These are phyloP conservation scores for Ophioderma brevispina DNA, from an alignment of 35 echinoderm and acorn worm genomes.

Conservation along the genomic window DNA sequence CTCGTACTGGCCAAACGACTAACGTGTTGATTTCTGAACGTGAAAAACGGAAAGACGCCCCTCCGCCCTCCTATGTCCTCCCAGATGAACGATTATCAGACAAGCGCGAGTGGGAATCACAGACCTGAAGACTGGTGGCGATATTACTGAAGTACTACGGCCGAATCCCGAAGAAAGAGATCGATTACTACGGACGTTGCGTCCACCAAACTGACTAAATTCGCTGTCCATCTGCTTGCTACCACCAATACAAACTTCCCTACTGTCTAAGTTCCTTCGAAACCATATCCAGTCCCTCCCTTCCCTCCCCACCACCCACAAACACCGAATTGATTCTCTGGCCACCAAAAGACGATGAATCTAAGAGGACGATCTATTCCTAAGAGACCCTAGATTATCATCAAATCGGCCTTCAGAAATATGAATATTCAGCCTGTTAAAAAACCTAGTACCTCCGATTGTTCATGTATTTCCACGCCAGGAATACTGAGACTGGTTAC, in stretches of 20 bases:
- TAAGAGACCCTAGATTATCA: not conserved
- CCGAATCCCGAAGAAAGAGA: not conserved
- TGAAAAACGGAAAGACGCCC: not conserved
- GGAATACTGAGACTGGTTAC: not conserved
- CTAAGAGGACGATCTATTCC: not conserved
- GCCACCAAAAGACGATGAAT: not conserved
- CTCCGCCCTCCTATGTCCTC: too few relatives aligned
- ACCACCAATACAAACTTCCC: not conserved
- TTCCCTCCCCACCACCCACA: not conserved
- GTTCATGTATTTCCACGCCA: not conserved
- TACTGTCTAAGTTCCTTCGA: too few relatives aligned
- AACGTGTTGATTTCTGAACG: not conserved
- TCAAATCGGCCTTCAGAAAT: not conserved
- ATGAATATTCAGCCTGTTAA: not conserved
- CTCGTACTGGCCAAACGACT: not conserved
- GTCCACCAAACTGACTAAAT: not conserved
- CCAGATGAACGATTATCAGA: not conserved
- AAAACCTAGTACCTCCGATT: not conserved
- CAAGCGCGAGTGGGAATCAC: not conserved
- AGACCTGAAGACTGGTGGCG: not conserved
- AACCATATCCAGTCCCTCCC: not conserved
- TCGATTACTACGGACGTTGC: not conserved
- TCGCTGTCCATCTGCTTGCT: not conserved
- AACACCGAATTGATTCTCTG: not conserved
- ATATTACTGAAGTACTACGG: not conserved